Conservation (phyloP, 2,888 invertebrate species). For the Seira sanloemensis region DNA sequence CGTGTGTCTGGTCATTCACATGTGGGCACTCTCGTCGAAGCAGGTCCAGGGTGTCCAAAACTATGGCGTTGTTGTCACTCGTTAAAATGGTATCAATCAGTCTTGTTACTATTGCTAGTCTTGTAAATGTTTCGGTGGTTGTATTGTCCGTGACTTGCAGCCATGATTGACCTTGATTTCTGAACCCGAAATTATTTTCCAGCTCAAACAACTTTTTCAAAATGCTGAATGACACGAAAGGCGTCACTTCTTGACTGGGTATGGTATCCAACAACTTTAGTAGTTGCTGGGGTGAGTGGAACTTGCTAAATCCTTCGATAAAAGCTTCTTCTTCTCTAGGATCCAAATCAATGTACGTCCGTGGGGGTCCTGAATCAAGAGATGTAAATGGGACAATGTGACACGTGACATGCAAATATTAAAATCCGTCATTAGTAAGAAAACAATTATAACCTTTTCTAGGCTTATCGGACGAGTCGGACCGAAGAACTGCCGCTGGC, state of each 20-base stretch:
- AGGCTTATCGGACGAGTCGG: slow-evolving; percentile 32
- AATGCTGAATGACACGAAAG: slow-evolving; percentile 76
- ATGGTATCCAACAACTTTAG: slow-evolving; percentile 76
- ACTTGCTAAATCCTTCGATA: slow-evolving; percentile 75
- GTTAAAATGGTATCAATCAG: slow-evolving; percentile 77
- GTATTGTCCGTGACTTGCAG: slow-evolving; percentile 73
- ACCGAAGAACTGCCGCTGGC: slow-evolving; percentile 79
- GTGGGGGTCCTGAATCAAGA: slow-evolving; percentile 30
- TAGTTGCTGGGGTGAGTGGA: slow-evolving; percentile 75
- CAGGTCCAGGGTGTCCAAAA: slow-evolving; percentile 76
- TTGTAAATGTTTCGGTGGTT: slow-evolving; percentile 75
- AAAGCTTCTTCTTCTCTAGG: slow-evolving; percentile 74
- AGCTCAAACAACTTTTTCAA: slow-evolving; percentile 77
- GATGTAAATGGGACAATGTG: too few species aligned
- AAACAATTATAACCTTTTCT: slow-evolving; percentile 24
- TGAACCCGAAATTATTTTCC: slow-evolving; percentile 76
- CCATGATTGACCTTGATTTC: slow-evolving; percentile 73
- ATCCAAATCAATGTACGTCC: slow-evolving; percentile 62
- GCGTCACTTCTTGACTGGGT: slow-evolving; percentile 77
- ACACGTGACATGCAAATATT: not conserved
- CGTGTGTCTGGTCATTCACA: slow-evolving; percentile 15
- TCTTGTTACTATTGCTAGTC: slow-evolving; percentile 77
- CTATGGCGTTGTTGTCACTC: slow-evolving; percentile 75
- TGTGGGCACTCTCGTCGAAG: slow-evolving; percentile 75
- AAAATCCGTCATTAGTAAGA: not conserved